A percentile compares a stretch with the other conserved stretches of the same genome.
Evolutionary conservation across 2,888 invertebrate genomes (phyloP).

Genomic region (Ophonus ardosiacus): DNA sequence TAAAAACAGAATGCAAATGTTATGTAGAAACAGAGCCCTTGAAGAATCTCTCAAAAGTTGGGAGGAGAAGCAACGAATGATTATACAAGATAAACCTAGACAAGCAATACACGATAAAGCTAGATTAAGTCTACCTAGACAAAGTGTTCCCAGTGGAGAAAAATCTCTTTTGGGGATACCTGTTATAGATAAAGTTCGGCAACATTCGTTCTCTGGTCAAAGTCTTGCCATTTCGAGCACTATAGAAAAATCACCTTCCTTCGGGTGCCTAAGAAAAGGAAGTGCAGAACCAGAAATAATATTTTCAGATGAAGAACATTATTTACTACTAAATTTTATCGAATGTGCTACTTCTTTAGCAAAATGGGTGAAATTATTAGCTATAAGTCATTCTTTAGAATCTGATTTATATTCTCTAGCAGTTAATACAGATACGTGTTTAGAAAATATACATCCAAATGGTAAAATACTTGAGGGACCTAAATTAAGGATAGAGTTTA

Average conservation of each 20-base stretch:
- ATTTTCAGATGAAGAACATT: conserved; percentile 82
- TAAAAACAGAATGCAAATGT: conserved; percentile 97
- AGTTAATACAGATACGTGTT: conserved; percentile 82
- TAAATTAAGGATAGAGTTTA: conserved; percentile 85
- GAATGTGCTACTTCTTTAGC: conserved; percentile 91
- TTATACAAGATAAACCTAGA: conserved; percentile 68
- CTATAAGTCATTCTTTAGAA: conserved; percentile 84
- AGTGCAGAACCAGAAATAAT: conserved; percentile 74
- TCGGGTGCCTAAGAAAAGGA: conserved; percentile 70
- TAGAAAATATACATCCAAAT: conserved; percentile 88
- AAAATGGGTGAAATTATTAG: conserved; percentile 85
- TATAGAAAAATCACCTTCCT: conserved; percentile 69
- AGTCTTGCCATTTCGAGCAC: conserved; percentile 71
- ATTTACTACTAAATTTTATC: conserved; percentile 86
- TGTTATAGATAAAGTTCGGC: conserved; percentile 73
- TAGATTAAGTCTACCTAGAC: conserved; percentile 73
- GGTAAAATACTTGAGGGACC: conserved; percentile 89
- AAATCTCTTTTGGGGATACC: conserved; percentile 74
- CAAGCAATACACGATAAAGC: conserved; percentile 57
- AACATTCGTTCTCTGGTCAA: conserved; percentile 75
- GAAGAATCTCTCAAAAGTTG: conserved; percentile 93
- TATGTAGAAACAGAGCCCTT: conserved; percentile 92
- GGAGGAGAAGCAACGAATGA: conserved; percentile 88
- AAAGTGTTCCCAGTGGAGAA: conserved; percentile 74
- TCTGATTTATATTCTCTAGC: conserved; percentile 87